These are phyloP conservation scores for Augochlorella aurata DNA, from an alignment of 2,888 invertebrate species.

Conservation along the genomic window DNA sequence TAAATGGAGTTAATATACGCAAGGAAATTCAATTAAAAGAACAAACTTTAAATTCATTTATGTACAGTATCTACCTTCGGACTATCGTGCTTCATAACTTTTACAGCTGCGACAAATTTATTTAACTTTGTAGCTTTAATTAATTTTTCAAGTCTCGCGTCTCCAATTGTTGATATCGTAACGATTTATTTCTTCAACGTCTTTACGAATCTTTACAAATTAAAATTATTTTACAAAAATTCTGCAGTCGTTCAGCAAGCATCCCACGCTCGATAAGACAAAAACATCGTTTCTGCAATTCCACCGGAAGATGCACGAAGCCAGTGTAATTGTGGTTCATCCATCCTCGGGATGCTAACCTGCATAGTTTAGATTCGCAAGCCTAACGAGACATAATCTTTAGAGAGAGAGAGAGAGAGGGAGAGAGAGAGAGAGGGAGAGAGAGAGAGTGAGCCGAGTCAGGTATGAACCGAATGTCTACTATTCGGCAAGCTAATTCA, in stretches of 20 bases:
- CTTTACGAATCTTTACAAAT: no score
- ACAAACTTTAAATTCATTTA: not conserved
- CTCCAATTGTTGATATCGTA: no score
- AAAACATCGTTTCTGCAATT: slow-evolving; percentile 23
- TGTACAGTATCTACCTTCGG: not conserved
- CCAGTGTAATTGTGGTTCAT: slow-evolving; percentile 46
- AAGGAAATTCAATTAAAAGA: not conserved
- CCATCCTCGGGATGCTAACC: slow-evolving; percentile 38
- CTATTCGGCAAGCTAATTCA: slow-evolving; percentile 51
- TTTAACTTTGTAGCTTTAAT: not conserved
- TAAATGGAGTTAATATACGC: not conserved
- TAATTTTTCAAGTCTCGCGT: not conserved
- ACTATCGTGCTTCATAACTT: not conserved
- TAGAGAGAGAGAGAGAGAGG: not conserved
- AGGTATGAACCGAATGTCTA: slow-evolving; percentile 51
- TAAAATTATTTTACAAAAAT: no score
- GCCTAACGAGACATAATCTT: slow-evolving; percentile 54
- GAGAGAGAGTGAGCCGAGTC: slow-evolving; percentile 1
- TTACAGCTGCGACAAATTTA: not conserved
- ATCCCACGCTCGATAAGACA: slow-evolving; percentile 1
- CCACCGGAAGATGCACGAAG: slow-evolving; percentile 41
- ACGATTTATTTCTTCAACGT: no score
- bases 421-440: no score
- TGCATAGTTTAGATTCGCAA: slow-evolving; percentile 51
- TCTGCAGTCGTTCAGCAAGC: not conserved